phyloP scores from a whole-genome alignment of 2,888 invertebrate genomes.

The Hoplodrina ambigua region DNA sequence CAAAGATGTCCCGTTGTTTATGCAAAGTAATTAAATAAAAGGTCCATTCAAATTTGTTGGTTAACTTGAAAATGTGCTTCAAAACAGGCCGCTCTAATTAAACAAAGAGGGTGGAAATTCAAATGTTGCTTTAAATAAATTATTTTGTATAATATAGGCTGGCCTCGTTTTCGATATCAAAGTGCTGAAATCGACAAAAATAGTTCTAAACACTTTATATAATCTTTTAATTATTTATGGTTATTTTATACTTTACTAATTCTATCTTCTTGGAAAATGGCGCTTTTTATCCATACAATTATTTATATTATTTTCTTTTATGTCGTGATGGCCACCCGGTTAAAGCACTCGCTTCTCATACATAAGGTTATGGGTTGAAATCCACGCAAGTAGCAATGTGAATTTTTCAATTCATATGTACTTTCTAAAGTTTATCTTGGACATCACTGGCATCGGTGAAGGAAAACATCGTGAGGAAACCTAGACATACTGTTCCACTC shows the following conservation, averaged over 20 bases:
- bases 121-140: conserved; percentile 64
- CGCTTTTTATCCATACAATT: background rate
- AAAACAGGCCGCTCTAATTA: conserved; percentile 64
- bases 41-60: conserved; percentile 71
- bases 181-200: conserved; percentile 33
- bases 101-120: conserved; percentile 58
- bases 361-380: too few species aligned
- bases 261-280: background rate
- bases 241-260: background rate
- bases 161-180: conserved; percentile 42
- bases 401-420: too few species aligned
- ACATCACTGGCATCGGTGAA: too few species aligned
- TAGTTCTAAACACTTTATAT: conserved; percentile 8
- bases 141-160: conserved; percentile 49
- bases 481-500: too few species aligned
- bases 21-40: conserved; percentile 73
- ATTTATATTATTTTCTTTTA: background rate
- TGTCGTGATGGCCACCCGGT: too few species aligned
- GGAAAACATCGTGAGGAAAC: too few species aligned
- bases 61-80: conserved; percentile 67
- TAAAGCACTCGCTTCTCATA: too few species aligned
- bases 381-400: too few species aligned
- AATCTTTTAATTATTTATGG: background rate
- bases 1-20: conserved; percentile 66
- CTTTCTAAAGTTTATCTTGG: too few species aligned